Base-by-base conservation (phyloP, 2,888 invertebrate genomes). In the Eristalis arbustorum region DNA sequence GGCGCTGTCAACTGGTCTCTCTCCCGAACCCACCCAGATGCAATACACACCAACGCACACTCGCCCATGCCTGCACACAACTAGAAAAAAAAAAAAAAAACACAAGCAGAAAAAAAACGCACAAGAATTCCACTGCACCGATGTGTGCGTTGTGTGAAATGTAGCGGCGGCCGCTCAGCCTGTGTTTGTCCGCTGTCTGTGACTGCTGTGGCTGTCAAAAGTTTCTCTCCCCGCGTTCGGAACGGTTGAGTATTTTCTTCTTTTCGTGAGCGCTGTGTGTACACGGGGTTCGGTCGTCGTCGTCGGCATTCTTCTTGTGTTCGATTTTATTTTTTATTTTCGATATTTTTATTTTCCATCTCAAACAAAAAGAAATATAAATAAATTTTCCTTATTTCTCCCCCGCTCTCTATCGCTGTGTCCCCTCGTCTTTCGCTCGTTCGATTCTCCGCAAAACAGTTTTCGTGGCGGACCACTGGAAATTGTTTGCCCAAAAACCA, bases 251-350 rank as follows among this genome's bases (percentile, higher is more conserved):
- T 79, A 78, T 78, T 75, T n/a, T 78, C 74, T 82, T 87, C 77
- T 87, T 83, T 78, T 75, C 87, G 83, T 83, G 85, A 82, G 69
- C 85, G 69, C 82, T 85, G 87, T 85, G 42, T 42, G 77, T 87
- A 78, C 83, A 83, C 87, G 87, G 87, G 83, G 68, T 82, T 88
- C 83, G 79, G 84, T 84, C 77, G 84, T 89, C 88, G 85, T 84
- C 75, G 84, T 89, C 88, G 85, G 88, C 88, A 89, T 88, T 88
- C 88, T 88, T 88, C 88, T 90, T 90, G 87, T 56, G 78, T 87
- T 87, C 66, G 73, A 87, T 87, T 78, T 81, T 74, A 57, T 62
- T 77, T 73, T 73, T 79, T 22, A 56, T 49, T 62, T 62, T 62
- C 18, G 28, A 64, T 63, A 37, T 63, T 37, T 64, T 37, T 59